phyloP scores from a whole-genome alignment of 2,888 invertebrate species.

The Cynaeus angustus region DNA sequence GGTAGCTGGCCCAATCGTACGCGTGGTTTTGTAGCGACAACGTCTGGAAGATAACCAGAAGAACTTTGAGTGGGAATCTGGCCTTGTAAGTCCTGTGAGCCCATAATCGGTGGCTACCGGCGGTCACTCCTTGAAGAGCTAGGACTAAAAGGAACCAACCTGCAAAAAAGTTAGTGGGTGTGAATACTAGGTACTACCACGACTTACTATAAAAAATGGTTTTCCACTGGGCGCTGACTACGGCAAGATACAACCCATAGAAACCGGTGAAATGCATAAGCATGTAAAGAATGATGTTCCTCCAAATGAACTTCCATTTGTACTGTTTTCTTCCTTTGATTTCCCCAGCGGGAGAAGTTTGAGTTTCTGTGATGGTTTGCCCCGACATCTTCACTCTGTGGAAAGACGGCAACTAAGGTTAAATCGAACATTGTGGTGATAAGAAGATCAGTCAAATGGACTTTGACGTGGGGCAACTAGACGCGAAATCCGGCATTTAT shows the following conservation, averaged over 20 bases:
- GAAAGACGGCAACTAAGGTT: neutral
- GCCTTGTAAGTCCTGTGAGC: conserved; percentile 38
- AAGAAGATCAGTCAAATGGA: neutral
- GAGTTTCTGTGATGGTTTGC: conserved; percentile 16
- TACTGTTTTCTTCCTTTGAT: neutral
- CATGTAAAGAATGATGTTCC: conserved; percentile 33
- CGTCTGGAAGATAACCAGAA: conserved; percentile 31
- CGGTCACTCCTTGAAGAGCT: conserved; percentile 31
- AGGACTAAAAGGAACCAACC: conserved; percentile 31
- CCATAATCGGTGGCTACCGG: conserved; percentile 37
- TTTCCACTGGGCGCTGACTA: conserved; percentile 29
- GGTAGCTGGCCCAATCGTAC: conserved; percentile 32
- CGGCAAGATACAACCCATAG: conserved; percentile 26
- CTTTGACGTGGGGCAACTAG: neutral
- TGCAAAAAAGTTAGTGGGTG: neutral
- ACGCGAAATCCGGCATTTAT: neutral
- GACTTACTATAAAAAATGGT: conserved; percentile 21
- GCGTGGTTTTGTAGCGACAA: conserved; percentile 35
- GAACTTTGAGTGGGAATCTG: conserved; percentile 16
- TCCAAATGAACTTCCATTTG: conserved; percentile 34
- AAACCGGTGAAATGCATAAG: conserved; percentile 32
- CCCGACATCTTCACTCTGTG: conserved; percentile 21
- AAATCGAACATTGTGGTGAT: neutral
- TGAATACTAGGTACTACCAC: too few relatives aligned
- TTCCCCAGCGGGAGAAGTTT: neutral